Evolutionary conservation across 2,113 vertebrate species (phyloP), one percentile per base, ranked within the genome.

Genomic region (Proteles cristata): DNA sequence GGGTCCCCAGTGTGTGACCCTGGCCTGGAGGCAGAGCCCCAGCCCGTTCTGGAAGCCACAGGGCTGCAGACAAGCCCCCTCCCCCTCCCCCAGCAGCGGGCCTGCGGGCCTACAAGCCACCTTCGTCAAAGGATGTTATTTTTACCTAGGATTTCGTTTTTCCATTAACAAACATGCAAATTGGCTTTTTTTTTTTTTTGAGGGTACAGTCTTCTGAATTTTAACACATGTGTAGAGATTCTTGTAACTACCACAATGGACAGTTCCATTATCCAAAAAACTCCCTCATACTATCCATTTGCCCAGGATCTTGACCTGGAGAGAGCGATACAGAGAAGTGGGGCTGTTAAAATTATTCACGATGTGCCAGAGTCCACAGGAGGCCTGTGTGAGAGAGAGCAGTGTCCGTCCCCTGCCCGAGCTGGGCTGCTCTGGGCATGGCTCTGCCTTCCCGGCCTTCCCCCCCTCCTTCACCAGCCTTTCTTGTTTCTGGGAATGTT

Each of bases 271-370:
- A 39, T 48, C 50, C 11, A 5, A 7, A 81, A 21, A 11, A 1
- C 55, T 61, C 76, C 65, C 28, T 68, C 4, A 5, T 26, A 6
- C 33, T 8, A 4, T 15, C 53, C 48, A 17, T n/a, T 66, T 10
- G 81, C 77, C 65, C 2, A 11, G 77, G 48, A 16, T 48, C 86
- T 31, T 25, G 58, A 76, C 21, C 48, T 28, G 33, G 26, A 82
- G 79, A 80, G 50, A 65, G 53, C 15, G 4, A 19, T 26, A 28
- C 0, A 2, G 50, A 90, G 39, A 93, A 45, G 31, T 0, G 8
- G 15, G 65, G 33, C 50, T 0, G 0, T n/a, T 14, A 33, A 31
- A 48, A 69, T 5, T 14, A 17, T 28, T n/a, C n/a, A 7, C 5
- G 0, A 11, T 8, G 43, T 8, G 12, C 68, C 39, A 7, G 26